Conservation (phyloP, 2,888 invertebrate species). For the Dryocosmus kuriphilus region DNA sequence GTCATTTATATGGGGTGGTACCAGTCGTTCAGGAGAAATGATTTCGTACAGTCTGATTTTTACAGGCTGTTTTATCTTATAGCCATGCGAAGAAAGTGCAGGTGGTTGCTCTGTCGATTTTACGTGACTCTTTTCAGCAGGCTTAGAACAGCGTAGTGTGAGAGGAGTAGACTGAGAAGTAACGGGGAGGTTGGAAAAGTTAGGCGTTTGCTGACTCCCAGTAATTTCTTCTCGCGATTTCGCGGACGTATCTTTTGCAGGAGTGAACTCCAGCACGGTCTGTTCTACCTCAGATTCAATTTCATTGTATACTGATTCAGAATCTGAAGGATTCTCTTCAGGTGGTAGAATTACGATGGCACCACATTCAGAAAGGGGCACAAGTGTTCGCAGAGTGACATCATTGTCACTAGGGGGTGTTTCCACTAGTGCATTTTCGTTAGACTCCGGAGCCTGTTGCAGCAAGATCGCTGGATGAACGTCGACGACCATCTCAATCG, state of each 20-base stretch:
- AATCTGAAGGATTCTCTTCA: no score
- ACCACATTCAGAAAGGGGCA: no score
- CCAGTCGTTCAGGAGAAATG: neutral
- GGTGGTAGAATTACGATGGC: neutral
- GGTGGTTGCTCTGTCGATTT: no score
- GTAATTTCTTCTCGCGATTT: no score
- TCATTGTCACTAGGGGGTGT: no score
- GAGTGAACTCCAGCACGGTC: neutral
- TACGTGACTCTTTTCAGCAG: neutral
- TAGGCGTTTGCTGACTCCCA: neutral
- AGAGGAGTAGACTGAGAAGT: neutral
- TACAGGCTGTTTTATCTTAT: neutral
- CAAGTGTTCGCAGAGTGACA: no score
- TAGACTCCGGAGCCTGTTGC: neutral
- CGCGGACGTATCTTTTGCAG: no score
- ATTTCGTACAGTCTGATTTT: neutral
- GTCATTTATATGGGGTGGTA: neutral
- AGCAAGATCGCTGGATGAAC: neutral
- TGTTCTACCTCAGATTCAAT: neutral
- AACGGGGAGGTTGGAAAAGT: neutral
- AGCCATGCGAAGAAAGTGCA: neutral
- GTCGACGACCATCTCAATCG: neutral
- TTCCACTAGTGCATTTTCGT: neutral
- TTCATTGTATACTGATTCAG: neutral
- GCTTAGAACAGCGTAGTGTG: neutral